phyloP scores from a whole-genome alignment of 2,113 vertebrate species.

The Lepisosteus oculatus region DNA sequence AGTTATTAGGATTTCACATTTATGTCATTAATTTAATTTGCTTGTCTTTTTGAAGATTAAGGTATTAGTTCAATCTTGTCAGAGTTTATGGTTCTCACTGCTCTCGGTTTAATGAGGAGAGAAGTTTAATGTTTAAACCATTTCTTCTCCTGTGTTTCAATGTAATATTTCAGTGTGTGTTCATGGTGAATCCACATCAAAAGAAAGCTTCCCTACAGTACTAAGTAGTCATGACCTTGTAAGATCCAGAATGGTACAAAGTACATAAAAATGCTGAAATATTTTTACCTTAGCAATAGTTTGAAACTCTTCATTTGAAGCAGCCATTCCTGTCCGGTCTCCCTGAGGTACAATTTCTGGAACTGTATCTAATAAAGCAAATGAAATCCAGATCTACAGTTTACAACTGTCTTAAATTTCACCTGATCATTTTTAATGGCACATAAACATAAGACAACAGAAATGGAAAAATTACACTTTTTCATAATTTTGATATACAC shows the following conservation, averaged over 20 bases:
- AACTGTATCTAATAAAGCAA: slow-evolving; percentile 43
- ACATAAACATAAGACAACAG: background rate
- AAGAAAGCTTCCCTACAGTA: too few relatives aligned
- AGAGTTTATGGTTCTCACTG: too few relatives aligned
- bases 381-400: slow-evolving; percentile 1
- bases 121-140: too few relatives aligned
- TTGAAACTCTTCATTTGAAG: slow-evolving; percentile 56
- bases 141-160: too few relatives aligned
- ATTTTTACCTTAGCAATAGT: slow-evolving; percentile 56
- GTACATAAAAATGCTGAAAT: background rate
- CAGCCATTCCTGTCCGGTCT: slow-evolving; percentile 62
- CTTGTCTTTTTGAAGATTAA: too few relatives aligned
- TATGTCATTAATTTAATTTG: too few relatives aligned
- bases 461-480: background rate
- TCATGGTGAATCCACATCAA: too few relatives aligned
- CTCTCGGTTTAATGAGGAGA: too few relatives aligned
- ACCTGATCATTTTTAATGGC: background rate
- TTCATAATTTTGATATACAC: background rate
- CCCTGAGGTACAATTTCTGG: slow-evolving; percentile 47
- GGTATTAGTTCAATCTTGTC: too few relatives aligned
- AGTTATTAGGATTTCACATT: too few relatives aligned
- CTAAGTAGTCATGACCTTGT: too few relatives aligned
- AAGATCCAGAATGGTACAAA: too few relatives aligned
- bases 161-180: background rate
- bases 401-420: background rate